Percentiles rank a stretch among this genome's conserved stretches.
Conservation (phyloP, 2,888 invertebrate species). For the Drosophila helvetica region DNA sequence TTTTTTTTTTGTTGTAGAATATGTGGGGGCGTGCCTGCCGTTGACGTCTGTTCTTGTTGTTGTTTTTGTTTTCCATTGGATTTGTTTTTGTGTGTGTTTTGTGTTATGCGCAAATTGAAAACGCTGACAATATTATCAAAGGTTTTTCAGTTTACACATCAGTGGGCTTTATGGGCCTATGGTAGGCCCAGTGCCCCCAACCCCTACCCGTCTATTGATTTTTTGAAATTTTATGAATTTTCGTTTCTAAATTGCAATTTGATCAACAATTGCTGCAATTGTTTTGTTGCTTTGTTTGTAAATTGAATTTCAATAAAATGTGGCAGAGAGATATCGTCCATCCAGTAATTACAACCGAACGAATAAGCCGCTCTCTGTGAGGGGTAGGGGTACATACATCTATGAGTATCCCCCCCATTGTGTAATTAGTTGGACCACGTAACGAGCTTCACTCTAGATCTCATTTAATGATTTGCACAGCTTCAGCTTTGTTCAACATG, state of each 20-base stretch:
- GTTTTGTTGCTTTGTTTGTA: conserved; percentile 64
- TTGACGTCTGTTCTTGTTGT: conserved; percentile 50
- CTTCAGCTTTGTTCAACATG: conserved; percentile 35
- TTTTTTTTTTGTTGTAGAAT: conserved; percentile 19
- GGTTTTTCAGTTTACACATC: conserved; percentile 84
- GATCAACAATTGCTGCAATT: conserved; percentile 77
- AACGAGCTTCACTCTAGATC: conserved; percentile 52
- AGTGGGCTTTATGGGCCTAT: conserved; percentile 74
- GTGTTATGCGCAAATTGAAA: conserved; percentile 77
- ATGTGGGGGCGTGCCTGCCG: conserved; percentile 46
- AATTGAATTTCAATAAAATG: conserved; percentile 79
- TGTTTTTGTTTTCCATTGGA: conserved; percentile 4
- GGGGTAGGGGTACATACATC: conserved; percentile 6
- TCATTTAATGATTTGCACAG: conserved; percentile 43
- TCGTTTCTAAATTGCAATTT: conserved; percentile 79
- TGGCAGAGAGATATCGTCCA: conserved; percentile 60
- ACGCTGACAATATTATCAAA: conserved; percentile 82
- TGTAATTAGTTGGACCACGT: conserved; percentile 45
- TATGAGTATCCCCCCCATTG: conserved; percentile 3
- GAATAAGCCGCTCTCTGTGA: neutral
- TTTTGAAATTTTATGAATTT: conserved; percentile 43
- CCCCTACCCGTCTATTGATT: neutral
- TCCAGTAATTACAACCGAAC: conserved; percentile 62
- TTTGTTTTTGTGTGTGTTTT: conserved; percentile 62
- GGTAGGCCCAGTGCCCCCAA: conserved; percentile 2